These are phyloP conservation scores for Drosophila ironensis DNA, from an alignment of 1,140 invertebrate species.

Conservation along the genomic window DNA sequence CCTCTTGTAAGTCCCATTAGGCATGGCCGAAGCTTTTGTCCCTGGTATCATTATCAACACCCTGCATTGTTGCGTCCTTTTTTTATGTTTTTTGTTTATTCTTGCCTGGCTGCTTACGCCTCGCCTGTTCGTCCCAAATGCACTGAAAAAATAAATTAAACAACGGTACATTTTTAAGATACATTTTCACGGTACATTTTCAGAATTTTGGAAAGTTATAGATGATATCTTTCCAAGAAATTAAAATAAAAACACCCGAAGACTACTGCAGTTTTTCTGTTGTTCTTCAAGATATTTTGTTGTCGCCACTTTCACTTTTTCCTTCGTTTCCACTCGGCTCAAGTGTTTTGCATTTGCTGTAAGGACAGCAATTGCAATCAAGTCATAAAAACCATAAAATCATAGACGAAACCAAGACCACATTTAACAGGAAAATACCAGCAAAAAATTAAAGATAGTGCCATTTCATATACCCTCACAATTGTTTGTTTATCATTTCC, in stretches of 20 bases:
- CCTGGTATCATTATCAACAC: slow-evolving; percentile 71
- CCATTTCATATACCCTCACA: too few species aligned
- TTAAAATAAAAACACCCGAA: not conserved
- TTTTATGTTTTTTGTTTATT: too few species aligned
- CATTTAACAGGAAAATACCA: too few species aligned
- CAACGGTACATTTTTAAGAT: too few species aligned
- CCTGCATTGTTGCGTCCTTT: slow-evolving; percentile 37
- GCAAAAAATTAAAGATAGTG: too few species aligned
- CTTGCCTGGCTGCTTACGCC: slow-evolving; percentile 4
- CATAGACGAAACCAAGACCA: too few species aligned
- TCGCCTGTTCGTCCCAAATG: not conserved
- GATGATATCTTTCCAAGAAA: not conserved
- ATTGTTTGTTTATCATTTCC: too few species aligned
- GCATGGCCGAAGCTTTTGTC: slow-evolving; percentile 52
- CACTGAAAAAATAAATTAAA: slow-evolving; percentile 5
- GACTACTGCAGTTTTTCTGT: not conserved
- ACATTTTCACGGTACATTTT: too few species aligned
- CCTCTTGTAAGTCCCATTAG: slow-evolving; percentile 32
- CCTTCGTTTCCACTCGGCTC: slow-evolving; percentile 72
- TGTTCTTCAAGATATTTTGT: slow-evolving; percentile 40
- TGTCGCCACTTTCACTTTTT: slow-evolving; percentile 60
- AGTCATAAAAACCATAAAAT: too few species aligned
- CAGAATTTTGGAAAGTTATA: too few species aligned
- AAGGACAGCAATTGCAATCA: not conserved
- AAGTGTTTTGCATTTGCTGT: slow-evolving; percentile 72